Evolutionary conservation across 2,113 vertebrate species (phyloP).

Genomic region (Okapia johnstoni): DNA sequence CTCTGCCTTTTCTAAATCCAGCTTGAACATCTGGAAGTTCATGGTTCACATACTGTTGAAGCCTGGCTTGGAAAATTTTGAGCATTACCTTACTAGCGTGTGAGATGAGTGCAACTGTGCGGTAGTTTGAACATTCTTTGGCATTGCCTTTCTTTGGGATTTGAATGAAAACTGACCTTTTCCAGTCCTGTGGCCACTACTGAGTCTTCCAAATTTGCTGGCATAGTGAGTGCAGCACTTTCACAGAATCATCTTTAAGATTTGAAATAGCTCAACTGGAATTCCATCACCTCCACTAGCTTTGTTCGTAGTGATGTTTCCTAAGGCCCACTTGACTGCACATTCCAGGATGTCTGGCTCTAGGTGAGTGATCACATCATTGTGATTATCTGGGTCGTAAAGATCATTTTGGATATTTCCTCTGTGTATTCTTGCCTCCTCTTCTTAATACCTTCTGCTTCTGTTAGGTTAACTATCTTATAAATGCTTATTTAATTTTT

Average conservation of each 20-base stretch:
- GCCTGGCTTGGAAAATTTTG: background rate
- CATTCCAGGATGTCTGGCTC: background rate
- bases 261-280: background rate
- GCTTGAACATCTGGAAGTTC: background rate
- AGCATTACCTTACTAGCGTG: background rate
- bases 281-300: background rate
- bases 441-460: background rate
- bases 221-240: background rate
- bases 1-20: background rate
- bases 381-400: accelerated
- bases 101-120: background rate
- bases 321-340: background rate
- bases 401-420: background rate
- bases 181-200: background rate
- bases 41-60: background rate
- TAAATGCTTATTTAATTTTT: background rate
- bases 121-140: background rate
- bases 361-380: background rate
- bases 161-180: background rate
- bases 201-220: background rate
- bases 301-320: background rate
- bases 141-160: background rate
- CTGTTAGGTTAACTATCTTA: background rate
- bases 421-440: background rate
- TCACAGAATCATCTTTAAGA: background rate